Conservation (phyloP, 2,113 vertebrate genomes). For the Gadus chalcogrammus region DNA sequence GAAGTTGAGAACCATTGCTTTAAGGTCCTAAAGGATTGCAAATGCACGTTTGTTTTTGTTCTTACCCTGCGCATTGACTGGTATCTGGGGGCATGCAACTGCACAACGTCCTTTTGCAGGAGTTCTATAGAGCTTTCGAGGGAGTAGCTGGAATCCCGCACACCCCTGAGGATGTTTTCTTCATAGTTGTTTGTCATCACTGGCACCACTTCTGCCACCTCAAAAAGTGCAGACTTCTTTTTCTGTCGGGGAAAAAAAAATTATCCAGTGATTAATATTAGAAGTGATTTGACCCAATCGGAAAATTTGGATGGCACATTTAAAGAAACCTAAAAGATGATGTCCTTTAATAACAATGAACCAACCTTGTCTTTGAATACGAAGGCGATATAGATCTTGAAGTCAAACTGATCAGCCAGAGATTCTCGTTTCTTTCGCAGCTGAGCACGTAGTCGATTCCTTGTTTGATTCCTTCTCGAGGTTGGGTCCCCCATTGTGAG, state of each 20-base stretch:
- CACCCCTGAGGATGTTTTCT: slow-evolving; percentile 98
- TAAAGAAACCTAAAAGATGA: not conserved
- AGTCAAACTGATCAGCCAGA: slow-evolving; percentile 99
- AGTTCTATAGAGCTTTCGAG: slow-evolving; percentile 98
- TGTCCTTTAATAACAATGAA: not conserved
- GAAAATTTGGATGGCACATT: not conserved
- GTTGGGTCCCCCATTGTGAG: slow-evolving; percentile 98
- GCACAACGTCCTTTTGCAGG: slow-evolving; percentile 97
- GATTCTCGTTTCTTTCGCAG: slow-evolving; percentile 99
- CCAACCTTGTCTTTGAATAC: slow-evolving; percentile 99
- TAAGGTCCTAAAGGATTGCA: no score
- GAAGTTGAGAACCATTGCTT: no score
- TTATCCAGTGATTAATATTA: not conserved
- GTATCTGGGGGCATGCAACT: slow-evolving; percentile 97
- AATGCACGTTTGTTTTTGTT: not conserved
- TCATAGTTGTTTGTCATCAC: slow-evolving; percentile 99
- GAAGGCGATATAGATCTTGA: slow-evolving; percentile 99
- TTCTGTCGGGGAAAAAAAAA: slow-evolving; percentile 70
- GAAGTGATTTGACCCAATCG: not conserved
- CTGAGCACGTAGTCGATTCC: slow-evolving; percentile 99
- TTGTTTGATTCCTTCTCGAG: slow-evolving; percentile 98
- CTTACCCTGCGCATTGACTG: slow-evolving; percentile 99
- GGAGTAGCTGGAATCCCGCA: slow-evolving; percentile 95
- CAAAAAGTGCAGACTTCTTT: slow-evolving; percentile 98
- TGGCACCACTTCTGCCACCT: slow-evolving; percentile 98